Evolutionary conservation across 2,888 invertebrate genomes (phyloP), one percentile per base, ranked within the genome.

Genomic region (Callyntrura guangdongensis): DNA sequence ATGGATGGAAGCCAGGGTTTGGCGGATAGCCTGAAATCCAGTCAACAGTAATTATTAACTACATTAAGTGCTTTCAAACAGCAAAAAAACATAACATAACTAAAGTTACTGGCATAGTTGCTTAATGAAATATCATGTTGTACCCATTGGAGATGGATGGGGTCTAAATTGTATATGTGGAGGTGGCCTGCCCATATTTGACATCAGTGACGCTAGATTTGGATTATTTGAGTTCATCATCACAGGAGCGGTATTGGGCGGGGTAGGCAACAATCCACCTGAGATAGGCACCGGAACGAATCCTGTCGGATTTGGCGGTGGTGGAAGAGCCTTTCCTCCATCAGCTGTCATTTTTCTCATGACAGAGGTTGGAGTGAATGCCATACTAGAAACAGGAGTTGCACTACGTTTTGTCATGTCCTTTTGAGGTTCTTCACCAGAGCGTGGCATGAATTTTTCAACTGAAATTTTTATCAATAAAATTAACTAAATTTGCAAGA

Each of bases 291-390:
- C 84, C 49, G 89, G 87, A 81, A 86, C 86, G 87, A 91, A 91
- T 53, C 91, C 85, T 45, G 97, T 96, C 25, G 96, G 96, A 93
- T 98, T 89, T 72, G 79, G 97, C 95, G 98, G 98, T 72, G 90
- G 86, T 72, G 90, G 86, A 36, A 25, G 25, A 53, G 85, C 27
- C 27, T 90, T 90, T 6, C 49, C 72, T 45, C 86, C 90, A 94
- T 98, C 98, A 0, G 98, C 98, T 6, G 98, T 98, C 98, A 98
- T 98, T 95, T 98, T 98, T 92, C 98, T 96, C 94, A 99, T 96
- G 92, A 99, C 99, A 92, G 98, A 98, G 47, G 98, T 99, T 90
- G 99, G 99, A 0, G 98, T 99, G 95, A 99, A 98, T 9, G 93
- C 89, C 86, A 92, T 90, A 64, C 86, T 91, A 25, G 98, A 97